Evolutionary conservation across 2,888 invertebrate genomes (phyloP).

Genomic region (Nomada ferruginata): DNA sequence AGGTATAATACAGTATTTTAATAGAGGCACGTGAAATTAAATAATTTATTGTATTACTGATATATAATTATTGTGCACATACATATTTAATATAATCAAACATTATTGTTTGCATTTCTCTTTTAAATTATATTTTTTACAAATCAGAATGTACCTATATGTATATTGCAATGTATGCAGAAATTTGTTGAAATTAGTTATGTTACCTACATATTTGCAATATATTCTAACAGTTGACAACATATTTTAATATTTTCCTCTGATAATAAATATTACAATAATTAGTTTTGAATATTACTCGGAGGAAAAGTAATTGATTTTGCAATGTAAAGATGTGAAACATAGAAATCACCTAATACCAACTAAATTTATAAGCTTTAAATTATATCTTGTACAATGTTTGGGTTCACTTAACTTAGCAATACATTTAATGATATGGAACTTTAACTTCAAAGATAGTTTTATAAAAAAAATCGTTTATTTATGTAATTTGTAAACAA

Average conservation of each 20-base stretch:
- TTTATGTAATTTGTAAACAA: constrained; percentile 26
- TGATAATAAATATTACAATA: constrained; percentile 36
- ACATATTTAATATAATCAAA: constrained; percentile 36
- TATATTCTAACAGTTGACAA: constrained; percentile 18
- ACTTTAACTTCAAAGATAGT: background rate
- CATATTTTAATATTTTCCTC: constrained; percentile 22
- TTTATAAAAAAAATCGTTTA: constrained; percentile 8
- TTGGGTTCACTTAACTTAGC: background rate
- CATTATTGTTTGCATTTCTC: constrained; percentile 30
- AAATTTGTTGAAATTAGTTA: constrained; percentile 45
- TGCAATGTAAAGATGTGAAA: background rate
- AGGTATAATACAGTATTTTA: constrained; percentile 42
- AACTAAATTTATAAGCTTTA: constrained; percentile 1
- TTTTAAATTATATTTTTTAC: constrained; percentile 32
- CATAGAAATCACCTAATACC: constrained; percentile 4
- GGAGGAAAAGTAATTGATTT: too few species aligned
- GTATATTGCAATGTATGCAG: constrained; percentile 40
- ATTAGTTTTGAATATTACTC: constrained; percentile 3
- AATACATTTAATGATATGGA: constrained; percentile 13
- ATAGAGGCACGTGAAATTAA: constrained; percentile 33
- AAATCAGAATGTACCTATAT: constrained; percentile 11
- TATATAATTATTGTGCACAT: constrained; percentile 14
- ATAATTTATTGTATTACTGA: constrained; percentile 32
- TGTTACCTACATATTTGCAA: constrained; percentile 10
- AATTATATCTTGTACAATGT: constrained; percentile 3